Evolutionary conservation across 1,140 invertebrate genomes (phyloP), one percentile per base, ranked within the genome.

Genomic region (Procambarus clarkii): DNA sequence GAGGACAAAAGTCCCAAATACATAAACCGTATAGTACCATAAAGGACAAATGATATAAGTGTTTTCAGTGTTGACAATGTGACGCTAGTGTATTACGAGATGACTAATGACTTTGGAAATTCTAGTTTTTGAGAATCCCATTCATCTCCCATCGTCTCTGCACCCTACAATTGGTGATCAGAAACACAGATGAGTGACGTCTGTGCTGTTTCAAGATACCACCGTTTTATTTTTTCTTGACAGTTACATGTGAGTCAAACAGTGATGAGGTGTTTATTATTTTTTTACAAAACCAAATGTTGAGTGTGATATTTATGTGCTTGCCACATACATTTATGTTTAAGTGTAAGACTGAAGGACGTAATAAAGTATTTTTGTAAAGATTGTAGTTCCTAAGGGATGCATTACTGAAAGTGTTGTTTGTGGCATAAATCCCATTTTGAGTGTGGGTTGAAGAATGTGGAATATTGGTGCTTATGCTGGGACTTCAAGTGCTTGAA

Each of bases 231-330:
- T 90, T 78, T 83, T 78, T 60, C 46, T 74, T 79, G 76, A 58
- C 79, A 85, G 83, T 91, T 85, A 91, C 89, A 91, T 91, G 83
- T 85, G 86, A 91, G 82, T 91, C 89, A 78, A 48, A 85, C 82
- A 85, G 77, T 85, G 82, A 85, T 85, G 89, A 90, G 81, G 83
- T 71, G 89, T 91, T 91, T 91, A 91, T 91, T 91, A 91, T 91
- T 91, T 91, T 91, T 91, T 91, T 91, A 91, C 89, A 85, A 91
- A 91, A 91, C 89, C 89, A 91, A 91, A 91, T 91, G 89, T 91
- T 91, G 81, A 85, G 89, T 91, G 89, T 91, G 89, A 91, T 91
- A 91, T 85, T 78, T 91, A 91, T 91, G 89, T 91, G 89, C 89
- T 91, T 91, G 89, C 81, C 89, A 91, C 89, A 91, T 91, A 91